Percentiles rank a stretch among this genome's conserved stretches.
phyloP scores from a whole-genome alignment of 2,888 invertebrate genomes.

The Sesamia inferens region DNA sequence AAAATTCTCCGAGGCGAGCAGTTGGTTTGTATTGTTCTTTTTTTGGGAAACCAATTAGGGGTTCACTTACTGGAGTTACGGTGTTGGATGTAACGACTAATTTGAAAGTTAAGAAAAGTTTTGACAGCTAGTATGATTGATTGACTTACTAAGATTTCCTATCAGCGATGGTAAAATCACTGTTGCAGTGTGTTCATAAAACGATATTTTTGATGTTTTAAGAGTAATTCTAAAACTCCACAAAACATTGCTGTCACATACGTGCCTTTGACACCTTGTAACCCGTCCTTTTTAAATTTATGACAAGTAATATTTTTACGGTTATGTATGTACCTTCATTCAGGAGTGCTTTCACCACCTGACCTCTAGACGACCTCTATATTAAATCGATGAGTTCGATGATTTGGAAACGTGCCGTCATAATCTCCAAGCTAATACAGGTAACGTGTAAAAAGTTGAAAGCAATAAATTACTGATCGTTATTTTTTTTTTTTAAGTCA shows the following conservation, averaged over 20 bases:
- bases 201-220: no score
- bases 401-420: constrained; percentile 29
- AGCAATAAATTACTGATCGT: constrained; percentile 46
- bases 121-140: background rate
- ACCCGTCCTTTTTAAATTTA: background rate
- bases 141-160: background rate
- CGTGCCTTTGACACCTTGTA: no score
- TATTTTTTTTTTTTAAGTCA: constrained; percentile 41
- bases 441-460: constrained; percentile 37
- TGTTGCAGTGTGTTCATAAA: no score
- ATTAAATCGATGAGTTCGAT: constrained; percentile 21
- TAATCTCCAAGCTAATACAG: constrained; percentile 43
- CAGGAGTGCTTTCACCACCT: background rate
- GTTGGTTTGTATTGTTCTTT: constrained; percentile 12
- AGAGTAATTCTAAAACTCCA: background rate
- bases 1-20: background rate
- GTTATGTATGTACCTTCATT: background rate
- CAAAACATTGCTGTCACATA: background rate
- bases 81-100: background rate
- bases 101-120: background rate
- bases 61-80: constrained; percentile 8
- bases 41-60: constrained; percentile 15
- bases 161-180: background rate
- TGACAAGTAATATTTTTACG: constrained; percentile 2
- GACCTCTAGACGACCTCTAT: constrained; percentile 58